phyloP scores from a whole-genome alignment of 2,113 vertebrate genomes.

The Callopanchax toddi region DNA sequence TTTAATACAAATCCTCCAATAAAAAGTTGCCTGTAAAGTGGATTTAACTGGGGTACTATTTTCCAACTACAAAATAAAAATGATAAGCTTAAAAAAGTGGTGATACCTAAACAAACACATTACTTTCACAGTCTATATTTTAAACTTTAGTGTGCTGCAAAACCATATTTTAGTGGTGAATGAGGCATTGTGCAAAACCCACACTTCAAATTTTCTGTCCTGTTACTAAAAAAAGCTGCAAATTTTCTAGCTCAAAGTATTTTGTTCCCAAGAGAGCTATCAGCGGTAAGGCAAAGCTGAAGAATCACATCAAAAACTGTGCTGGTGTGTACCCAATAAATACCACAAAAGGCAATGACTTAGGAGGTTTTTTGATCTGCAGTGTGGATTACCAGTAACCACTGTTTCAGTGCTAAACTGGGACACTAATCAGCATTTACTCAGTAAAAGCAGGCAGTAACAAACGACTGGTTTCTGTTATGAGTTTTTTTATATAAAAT shows the following conservation, averaged over 20 bases:
- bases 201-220: neutral
- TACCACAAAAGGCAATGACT: no score
- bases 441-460: no score
- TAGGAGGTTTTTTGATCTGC: no score
- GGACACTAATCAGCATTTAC: no score
- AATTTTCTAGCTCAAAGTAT: neutral
- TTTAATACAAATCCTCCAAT: neutral
- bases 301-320: constrained; percentile 2
- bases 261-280: neutral
- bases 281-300: neutral
- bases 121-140: neutral
- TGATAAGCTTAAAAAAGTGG: neutral
- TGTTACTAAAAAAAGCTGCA: neutral
- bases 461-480: no score
- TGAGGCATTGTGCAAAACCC: neutral
- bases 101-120: neutral
- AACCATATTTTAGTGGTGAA: neutral
- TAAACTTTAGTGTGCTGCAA: no score
- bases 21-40: neutral
- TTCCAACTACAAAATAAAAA: neutral
- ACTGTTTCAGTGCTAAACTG: no score
- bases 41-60: neutral
- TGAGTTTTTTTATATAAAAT: no score
- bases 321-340: neutral
- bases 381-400: no score